Base-by-base conservation (phyloP, 1,140 invertebrate species). In the Drosophila insularis region DNA sequence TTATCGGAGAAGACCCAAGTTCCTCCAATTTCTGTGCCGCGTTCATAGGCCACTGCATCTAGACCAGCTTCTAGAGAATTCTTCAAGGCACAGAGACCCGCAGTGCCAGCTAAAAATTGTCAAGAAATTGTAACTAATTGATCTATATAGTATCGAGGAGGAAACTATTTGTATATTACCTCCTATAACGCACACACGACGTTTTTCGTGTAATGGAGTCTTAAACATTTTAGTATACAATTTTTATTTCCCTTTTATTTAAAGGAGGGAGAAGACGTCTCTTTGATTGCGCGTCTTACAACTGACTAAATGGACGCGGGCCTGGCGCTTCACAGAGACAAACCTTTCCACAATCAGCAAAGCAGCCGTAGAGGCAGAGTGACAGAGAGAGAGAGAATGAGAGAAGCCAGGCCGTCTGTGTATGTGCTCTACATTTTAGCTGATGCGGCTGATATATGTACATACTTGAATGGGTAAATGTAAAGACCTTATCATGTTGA, bases 1-100 rank as follows among this genome's bases (percentile, higher is more conserved):
- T 94, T 92, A 7, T 96, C 94, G 2, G 94, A 95, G 84, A 98
- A 98, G 5, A 97, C 94, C 97, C 97, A 98, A 3, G 97, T 96
- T 17, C 98, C 98, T 14, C 97, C 98, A 37, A 98, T 93, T 72
- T 94, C 91, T 4, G 93, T 91, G 1, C 94, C 94, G 86, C 97
- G 95, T 85, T 97, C 96, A 81, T 95, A 95, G 14, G 95, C 93
- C 39, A 93, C 97, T 46, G 97, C 93, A 40, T 94, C 89, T 43
- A 91, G 39, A 67, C 94, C 95, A 59, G 94, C 94, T 8, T 92
- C 90, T 23, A 94, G 81, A 2, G 93, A 92, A 80, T 96, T 95
- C 63, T 94, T 94, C 1, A 94, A 92, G 0, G 96, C 94, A 76
- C 94, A 95, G 3, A 97, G 90, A 0, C 97, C 97, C 0, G 96